phyloP scores from a whole-genome alignment of 2,113 vertebrate genomes.

The Micronycteris hirsuta region DNA sequence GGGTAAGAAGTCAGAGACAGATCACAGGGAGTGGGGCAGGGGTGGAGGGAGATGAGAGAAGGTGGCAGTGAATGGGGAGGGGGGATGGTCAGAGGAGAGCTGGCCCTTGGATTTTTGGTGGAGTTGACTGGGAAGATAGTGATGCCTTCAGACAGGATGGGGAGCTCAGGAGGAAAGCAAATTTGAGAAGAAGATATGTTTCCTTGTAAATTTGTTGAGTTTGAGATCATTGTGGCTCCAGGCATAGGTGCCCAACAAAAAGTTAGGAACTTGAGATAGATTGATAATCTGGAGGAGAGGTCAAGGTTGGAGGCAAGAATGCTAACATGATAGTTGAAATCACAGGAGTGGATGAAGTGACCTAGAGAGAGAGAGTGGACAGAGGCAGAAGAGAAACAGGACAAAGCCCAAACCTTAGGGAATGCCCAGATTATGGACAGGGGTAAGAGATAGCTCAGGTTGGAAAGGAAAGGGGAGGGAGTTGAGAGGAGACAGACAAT shows the following conservation, averaged over 20 bases:
- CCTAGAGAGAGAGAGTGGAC: background rate
- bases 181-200: background rate
- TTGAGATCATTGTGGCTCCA: background rate
- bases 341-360: background rate
- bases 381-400: background rate
- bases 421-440: background rate
- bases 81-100: background rate
- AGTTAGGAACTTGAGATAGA: background rate
- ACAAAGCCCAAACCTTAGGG: background rate
- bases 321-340: background rate
- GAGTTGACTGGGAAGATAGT: background rate
- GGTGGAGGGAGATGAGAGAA: background rate
- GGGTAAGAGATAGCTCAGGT: background rate
- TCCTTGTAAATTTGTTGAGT: background rate
- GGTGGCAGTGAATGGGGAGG: background rate
- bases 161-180: background rate
- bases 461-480: background rate
- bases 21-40: background rate
- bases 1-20: background rate
- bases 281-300: background rate
- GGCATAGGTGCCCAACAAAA: background rate
- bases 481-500: background rate
- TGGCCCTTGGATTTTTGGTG: background rate
- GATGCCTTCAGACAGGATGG: background rate
- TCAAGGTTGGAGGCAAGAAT: background rate